Base-by-base conservation (phyloP, 2,797 vertebrate genomes). In the Coendou prehensilis region DNA sequence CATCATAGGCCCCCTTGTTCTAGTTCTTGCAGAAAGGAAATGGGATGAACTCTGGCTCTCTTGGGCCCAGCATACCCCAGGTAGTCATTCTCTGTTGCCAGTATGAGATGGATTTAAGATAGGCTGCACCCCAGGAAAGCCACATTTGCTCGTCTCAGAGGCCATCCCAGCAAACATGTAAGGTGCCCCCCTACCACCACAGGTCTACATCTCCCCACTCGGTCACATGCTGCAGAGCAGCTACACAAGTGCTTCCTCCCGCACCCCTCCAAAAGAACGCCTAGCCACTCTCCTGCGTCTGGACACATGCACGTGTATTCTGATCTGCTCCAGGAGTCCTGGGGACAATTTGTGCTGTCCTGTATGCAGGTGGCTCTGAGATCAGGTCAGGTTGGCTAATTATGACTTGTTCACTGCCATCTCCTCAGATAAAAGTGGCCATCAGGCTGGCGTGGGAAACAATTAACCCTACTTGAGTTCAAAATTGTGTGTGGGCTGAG, bases 391-490 rank as follows among this genome's bases (percentile, higher is more conserved):
- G 59, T 2, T 73, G 67, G 73, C 96, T 98, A 80, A 95, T 81
- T 86, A 93, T 87, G 88, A 86, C 82, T 71, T 57, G 14, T 15
- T 75, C n/a, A 1, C 47, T 20, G 61, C 96, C 33, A 0, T 78
- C 91, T 86, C 91, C 88, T 14, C 50, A 83, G 92, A 86, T 14
- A 85, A 79, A 61, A 83, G 63, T 5, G 7, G 33, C 91, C 1
- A 28, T 37, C 69, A 28, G 88, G 79, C 50, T 90, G 61, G 69
- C 57, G 30, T 33, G 85, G 81, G 45, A 97, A 92, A 89, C 82
- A 59, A 94, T 87, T 71, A 96, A 90, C 95, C 90, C 79, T 73
- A 37, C 54, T 92, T 47, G 86, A 87, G 91, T 96, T 94, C 95
- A 84, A 93, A 88, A 93, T 88, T 75, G 47, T 71, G 17, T 80